Conservation (phyloP, 2,797 vertebrate genomes). For the Manis crassicaudata region DNA sequence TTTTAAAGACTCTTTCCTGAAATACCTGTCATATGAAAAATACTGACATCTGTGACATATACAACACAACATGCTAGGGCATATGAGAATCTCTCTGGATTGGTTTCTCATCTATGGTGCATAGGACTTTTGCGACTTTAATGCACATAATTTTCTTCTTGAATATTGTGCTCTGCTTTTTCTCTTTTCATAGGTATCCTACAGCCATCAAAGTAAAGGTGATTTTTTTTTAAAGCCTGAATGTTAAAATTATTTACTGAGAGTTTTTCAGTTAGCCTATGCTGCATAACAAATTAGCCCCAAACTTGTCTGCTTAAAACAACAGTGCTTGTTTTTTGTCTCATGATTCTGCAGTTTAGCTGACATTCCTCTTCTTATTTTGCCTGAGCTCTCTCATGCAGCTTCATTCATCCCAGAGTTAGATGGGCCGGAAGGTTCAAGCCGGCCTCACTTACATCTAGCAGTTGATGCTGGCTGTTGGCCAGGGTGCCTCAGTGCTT, state of each 20-base stretch:
- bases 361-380: not conserved
- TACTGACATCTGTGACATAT: not conserved
- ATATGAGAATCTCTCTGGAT: not conserved
- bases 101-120: not conserved
- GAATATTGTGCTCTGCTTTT: not conserved
- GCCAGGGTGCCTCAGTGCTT: not conserved
- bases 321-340: not conserved
- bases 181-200: not conserved
- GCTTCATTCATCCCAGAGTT: not conserved
- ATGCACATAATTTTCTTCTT: not conserved
- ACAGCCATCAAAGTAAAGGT: not conserved
- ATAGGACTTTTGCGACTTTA: not conserved
- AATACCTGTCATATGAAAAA: not conserved
- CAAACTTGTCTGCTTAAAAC: not conserved
- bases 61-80: not conserved
- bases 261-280: not conserved
- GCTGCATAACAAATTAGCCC: not conserved
- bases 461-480: not conserved
- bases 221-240: constrained; percentile 21
- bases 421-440: not conserved
- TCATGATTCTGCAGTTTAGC: not conserved
- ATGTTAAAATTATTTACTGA: not conserved
- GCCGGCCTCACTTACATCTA: not conserved
- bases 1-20: not conserved
- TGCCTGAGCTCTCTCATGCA: not conserved